phyloP scores from a whole-genome alignment of 2,888 invertebrate genomes.

The Priocnemis perturbator region DNA sequence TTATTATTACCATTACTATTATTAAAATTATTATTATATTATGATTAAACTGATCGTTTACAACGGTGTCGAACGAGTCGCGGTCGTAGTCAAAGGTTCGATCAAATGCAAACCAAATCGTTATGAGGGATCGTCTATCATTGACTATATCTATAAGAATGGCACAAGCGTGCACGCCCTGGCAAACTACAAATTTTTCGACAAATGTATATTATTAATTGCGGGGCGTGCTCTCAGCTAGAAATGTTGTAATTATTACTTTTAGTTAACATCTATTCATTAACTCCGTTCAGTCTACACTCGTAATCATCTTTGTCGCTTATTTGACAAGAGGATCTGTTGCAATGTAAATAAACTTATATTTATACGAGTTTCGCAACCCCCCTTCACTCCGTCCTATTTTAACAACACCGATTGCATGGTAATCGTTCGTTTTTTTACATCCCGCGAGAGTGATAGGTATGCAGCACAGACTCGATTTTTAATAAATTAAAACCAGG shows the following conservation, averaged over 20 bases:
- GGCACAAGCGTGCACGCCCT: constrained; percentile 52
- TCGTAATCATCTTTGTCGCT: constrained; percentile 67
- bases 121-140: constrained; percentile 32
- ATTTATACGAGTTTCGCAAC: constrained; percentile 68
- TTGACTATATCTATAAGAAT: constrained; percentile 37
- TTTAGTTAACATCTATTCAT: constrained; percentile 65
- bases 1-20: no score
- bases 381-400: not conserved
- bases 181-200: constrained; percentile 39
- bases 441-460: no score
- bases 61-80: constrained; percentile 37
- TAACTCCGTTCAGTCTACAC: constrained; percentile 66
- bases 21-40: no score
- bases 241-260: constrained; percentile 70
- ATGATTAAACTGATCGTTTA: no score
- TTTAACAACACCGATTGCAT: not conserved
- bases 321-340: constrained; percentile 70
- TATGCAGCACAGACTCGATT: no score
- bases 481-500: no score
- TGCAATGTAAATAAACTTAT: constrained; percentile 75
- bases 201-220: constrained; percentile 57
- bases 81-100: constrained; percentile 36
- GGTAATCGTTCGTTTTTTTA: not conserved
- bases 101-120: constrained; percentile 40
- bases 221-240: constrained; percentile 60